A percentile compares a stretch with the other conserved stretches of the same genome.
These are phyloP conservation scores for Aurelia aurita DNA, from an alignment of 30 jellyfish, hydroid and myxozoan species.

Conservation along the genomic window DNA sequence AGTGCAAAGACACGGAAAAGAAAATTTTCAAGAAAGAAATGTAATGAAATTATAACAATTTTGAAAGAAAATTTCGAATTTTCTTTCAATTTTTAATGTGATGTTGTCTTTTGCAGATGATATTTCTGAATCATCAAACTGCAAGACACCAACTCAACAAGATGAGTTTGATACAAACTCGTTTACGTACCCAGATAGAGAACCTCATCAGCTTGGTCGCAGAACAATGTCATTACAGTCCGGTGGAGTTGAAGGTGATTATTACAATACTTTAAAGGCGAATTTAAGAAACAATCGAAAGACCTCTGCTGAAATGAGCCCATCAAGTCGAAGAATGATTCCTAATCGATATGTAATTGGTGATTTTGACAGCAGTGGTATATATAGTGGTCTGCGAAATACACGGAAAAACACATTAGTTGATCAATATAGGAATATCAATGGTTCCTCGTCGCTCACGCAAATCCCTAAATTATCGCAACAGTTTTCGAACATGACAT, in stretches of 20 bases:
- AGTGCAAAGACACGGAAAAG: too few species aligned
- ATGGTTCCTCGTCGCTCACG: slow-evolving; percentile 48
- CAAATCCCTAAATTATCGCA: slow-evolving; percentile 38
- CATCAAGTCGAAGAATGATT: slow-evolving; percentile 39
- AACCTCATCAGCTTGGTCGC: not conserved
- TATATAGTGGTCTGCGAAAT: slow-evolving; percentile 70
- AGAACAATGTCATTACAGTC: slow-evolving; percentile 39
- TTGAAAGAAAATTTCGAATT: too few species aligned
- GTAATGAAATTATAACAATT: too few species aligned
- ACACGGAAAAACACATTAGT: slow-evolving; percentile 4
- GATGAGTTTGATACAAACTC: not conserved
- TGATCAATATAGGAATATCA: slow-evolving; percentile 26
- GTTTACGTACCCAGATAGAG: slow-evolving; percentile 7
- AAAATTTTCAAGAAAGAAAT: too few species aligned
- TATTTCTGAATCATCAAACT: not conserved
- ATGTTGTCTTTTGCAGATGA: not conserved
- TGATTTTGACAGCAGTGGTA: slow-evolving; percentile 89
- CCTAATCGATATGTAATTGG: slow-evolving; percentile 75
- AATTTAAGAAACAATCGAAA: slow-evolving; percentile 16
- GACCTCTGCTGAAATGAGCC: slow-evolving; percentile 21
- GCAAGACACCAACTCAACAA: not conserved
- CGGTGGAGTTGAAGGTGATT: not conserved
- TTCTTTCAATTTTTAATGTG: too few species aligned
- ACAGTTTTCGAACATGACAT: not conserved
- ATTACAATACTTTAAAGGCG: slow-evolving; percentile 1